Evolutionary conservation across 1,140 invertebrate genomes (phyloP).

Genomic region (Probaryconus sp.): DNA sequence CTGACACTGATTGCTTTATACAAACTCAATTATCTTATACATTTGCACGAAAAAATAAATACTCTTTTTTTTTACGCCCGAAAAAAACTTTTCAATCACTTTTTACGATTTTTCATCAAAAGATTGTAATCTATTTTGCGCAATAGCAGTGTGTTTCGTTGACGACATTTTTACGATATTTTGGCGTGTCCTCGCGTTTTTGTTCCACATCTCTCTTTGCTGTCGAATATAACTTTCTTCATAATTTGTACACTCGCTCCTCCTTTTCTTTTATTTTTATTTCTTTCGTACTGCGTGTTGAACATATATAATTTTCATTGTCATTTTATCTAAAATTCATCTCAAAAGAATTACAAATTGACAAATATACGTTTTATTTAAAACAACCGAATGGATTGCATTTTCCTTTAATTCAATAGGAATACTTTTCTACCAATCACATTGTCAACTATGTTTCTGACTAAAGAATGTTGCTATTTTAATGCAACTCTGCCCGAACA

Average conservation of each 20-base stretch:
- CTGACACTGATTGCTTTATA: background rate
- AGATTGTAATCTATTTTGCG: conserved; percentile 34
- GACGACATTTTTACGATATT: conserved; percentile 21
- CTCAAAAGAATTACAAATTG: too few species aligned
- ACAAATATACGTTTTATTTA: too few species aligned
- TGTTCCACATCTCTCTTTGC: conserved; percentile 2
- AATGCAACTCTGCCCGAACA: conserved; percentile 13
- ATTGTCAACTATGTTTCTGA: too few species aligned
- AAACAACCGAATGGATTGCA: too few species aligned
- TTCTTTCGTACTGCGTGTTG: background rate
- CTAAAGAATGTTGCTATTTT: too few species aligned
- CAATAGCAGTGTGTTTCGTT: conserved; percentile 10
- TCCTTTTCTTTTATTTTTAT: conserved; percentile 1
- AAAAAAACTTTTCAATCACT: conserved; percentile 24
- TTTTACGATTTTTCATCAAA: conserved; percentile 36
- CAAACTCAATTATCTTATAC: conserved; percentile 17
- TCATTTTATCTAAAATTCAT: too few species aligned
- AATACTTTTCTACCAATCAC: too few species aligned
- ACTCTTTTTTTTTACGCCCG: background rate
- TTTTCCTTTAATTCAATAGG: too few species aligned
- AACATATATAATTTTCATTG: too few species aligned
- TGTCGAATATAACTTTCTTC: too few species aligned
- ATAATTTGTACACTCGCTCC: background rate
- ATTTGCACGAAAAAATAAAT: conserved; percentile 11
- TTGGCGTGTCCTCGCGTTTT: conserved; percentile 12